Evolutionary conservation across 2,888 invertebrate genomes (phyloP), one percentile per base, ranked within the genome.

Genomic region (Melieria omissa): DNA sequence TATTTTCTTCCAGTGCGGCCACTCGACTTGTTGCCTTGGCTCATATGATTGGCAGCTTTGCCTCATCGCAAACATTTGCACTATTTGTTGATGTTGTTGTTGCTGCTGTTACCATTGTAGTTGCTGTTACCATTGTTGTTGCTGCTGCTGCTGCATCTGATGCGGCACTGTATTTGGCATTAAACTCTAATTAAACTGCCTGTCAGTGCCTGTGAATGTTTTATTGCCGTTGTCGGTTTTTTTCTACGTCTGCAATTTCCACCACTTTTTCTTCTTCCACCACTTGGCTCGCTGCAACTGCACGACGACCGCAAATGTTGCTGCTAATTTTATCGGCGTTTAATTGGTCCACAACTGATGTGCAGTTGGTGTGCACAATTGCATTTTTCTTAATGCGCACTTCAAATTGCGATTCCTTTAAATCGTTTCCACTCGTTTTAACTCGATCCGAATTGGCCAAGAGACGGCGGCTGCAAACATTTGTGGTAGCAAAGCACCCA

Each of bases 141-240:
- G 57, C 57, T n/a, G n/a, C 52, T 64, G 52, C 29, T 29, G 63
- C 63, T 29, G 63, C 49, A 14, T 7, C 42, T 63, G 49, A 12
- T 41, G 44, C n/a, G 29, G 7, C 7, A 58, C 66, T 66, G 66
- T 66, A 66, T 66, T 66, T 66, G 66, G 66, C 46, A 57, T 66
- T 66, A 66, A 66, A 66, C 57, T 66, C 66, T 66, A 66, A 66
- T 66, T 66, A 66, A 66, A 66, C 66, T 66, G 55, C 66, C 66
- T 66, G 66, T 66, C 66, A 66, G 55, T 66, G 42, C 44, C 29
- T 54, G 58, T 29, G 55, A 45, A 57, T 66, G 58, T 47, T 66
- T 58, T 66, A 66, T 66, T 66, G 58, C 41, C 57, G 55, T 66
- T 66, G 58, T 58, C 57, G 57, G 47, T 55, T 58, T 10, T 45